Percentiles rank a stretch among this genome's conserved stretches.
Conservation (phyloP, 2,888 invertebrate species). For the Hirudinaria manillensis region DNA sequence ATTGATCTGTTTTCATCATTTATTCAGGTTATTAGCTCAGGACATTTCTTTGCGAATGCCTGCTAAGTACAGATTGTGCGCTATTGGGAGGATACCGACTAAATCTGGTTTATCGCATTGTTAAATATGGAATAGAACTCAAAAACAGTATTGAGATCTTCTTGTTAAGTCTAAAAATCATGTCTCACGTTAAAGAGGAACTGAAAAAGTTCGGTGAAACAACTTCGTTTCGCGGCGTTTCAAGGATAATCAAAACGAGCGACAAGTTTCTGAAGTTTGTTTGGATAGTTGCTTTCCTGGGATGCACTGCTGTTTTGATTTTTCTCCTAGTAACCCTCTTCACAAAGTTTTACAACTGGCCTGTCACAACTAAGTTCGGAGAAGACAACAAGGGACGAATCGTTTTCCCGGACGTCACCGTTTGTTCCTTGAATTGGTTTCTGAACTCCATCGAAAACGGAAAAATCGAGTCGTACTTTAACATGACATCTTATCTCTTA, state of each 20-base stretch:
- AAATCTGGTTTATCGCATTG: too few relatives aligned
- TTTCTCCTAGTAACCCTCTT: not conserved
- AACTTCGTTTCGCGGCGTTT: slow-evolving; percentile 23
- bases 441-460: not conserved
- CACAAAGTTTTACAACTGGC: slow-evolving; percentile 16
- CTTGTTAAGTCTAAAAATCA: not conserved
- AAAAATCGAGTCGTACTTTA: not conserved
- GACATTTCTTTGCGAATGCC: too few relatives aligned
- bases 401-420: slow-evolving; percentile 17
- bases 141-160: too few relatives aligned
- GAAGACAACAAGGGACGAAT: slow-evolving; percentile 18
- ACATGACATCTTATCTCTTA: not conserved
- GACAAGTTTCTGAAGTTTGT: slow-evolving; percentile 3
- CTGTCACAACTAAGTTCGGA: slow-evolving; percentile 20
- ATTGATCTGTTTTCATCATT: too few relatives aligned
- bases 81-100: too few relatives aligned
- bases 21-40: too few relatives aligned
- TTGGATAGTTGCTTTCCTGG: slow-evolving; percentile 16
- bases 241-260: slow-evolving; percentile 21
- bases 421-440: slow-evolving; percentile 16
- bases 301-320: not conserved
- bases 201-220: slow-evolving; percentile 26
- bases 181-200: slow-evolving; percentile 24
- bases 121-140: too few relatives aligned
- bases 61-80: too few relatives aligned